Evolutionary conservation across 2,888 invertebrate species (phyloP).

Genomic region (Eulithis prunata): DNA sequence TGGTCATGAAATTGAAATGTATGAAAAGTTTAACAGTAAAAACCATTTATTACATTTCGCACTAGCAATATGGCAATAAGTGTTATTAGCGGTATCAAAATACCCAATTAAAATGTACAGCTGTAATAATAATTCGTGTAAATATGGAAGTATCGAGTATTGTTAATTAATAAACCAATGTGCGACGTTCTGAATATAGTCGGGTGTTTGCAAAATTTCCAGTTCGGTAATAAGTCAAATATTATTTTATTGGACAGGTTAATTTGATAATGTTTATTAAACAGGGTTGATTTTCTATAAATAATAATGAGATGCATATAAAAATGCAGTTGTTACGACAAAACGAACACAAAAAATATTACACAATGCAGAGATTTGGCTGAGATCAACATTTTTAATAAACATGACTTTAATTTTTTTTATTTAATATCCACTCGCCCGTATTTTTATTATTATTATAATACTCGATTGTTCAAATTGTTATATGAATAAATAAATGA

Average conservation of each 20-base stretch:
- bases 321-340: neutral
- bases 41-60: too few species aligned
- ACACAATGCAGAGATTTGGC: too few species aligned
- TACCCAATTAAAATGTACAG: slow-evolving; percentile 1
- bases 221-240: neutral
- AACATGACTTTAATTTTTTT: too few species aligned
- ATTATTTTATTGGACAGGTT: slow-evolving; percentile 1
- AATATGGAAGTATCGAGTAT: slow-evolving; percentile 11
- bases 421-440: too few species aligned
- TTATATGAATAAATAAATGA: too few species aligned
- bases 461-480: too few species aligned
- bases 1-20: too few species aligned
- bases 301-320: neutral
- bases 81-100: neutral
- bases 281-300: neutral
- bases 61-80: neutral
- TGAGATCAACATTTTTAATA: too few species aligned
- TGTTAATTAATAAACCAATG: slow-evolving; percentile 23
- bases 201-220: neutral
- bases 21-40: too few species aligned
- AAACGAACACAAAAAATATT: too few species aligned
- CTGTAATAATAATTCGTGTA: slow-evolving; percentile 6
- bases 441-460: too few species aligned
- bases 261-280: slow-evolving; percentile 3
- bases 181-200: slow-evolving; percentile 5